Evolutionary conservation across 92 coral and sea anemone genomes (phyloP).

Genomic region (Umimayanthus kanabou): DNA sequence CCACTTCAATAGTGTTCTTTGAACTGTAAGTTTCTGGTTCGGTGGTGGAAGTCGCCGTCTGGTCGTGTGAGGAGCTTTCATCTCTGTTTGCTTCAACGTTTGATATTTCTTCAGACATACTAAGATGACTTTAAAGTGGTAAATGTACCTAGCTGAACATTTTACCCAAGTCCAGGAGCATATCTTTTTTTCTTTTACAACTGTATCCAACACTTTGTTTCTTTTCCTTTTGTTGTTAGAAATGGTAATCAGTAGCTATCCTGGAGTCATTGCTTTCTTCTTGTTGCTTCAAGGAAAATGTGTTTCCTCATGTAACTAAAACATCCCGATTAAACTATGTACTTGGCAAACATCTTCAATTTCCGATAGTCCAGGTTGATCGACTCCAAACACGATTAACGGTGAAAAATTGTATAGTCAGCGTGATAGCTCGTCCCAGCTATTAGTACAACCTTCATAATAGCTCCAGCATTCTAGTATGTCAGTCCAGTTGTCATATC

Average conservation of each 20-base stretch:
- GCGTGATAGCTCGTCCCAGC: background rate
- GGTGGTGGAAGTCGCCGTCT: background rate
- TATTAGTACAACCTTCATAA: background rate
- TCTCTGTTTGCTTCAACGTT: background rate
- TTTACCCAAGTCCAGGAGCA: background rate
- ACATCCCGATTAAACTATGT: background rate
- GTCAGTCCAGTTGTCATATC: background rate
- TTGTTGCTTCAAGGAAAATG: background rate
- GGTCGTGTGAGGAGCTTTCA: background rate
- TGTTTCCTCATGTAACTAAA: background rate
- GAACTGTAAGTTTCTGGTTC: background rate
- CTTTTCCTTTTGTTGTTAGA: background rate
- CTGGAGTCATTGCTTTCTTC: background rate
- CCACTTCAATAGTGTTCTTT: constrained; percentile 46
- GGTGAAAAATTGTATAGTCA: background rate
- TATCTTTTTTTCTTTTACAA: background rate
- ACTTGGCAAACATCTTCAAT: background rate
- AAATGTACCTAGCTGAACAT: background rate
- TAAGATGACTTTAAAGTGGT: background rate
- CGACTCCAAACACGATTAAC: background rate
- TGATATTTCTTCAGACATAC: background rate
- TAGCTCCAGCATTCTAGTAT: no score
- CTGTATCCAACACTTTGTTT: background rate
- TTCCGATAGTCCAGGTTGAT: background rate
- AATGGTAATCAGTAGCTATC: background rate